Conservation (phyloP, 30 jellyfish, hydroid and myxozoan species). For the Aurelia sp. region DNA sequence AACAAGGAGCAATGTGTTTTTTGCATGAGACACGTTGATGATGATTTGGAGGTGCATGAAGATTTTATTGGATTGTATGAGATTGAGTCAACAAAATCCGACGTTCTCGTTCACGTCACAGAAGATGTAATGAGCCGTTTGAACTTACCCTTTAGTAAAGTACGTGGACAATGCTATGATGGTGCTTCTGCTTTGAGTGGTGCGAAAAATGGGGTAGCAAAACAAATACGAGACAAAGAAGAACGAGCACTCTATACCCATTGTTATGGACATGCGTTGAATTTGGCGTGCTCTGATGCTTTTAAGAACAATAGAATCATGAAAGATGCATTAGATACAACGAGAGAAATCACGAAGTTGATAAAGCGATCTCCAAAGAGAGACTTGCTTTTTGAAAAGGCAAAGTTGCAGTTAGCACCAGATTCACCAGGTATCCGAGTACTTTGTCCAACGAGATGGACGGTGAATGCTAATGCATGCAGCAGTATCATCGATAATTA, state of each 20-base stretch:
- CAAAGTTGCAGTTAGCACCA: no score
- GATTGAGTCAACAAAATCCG: not conserved
- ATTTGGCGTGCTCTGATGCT: not conserved
- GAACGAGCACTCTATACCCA: conserved; percentile 18
- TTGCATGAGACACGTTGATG: not conserved
- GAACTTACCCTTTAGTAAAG: not conserved
- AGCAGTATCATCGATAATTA: conserved; percentile 5
- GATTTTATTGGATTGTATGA: not conserved
- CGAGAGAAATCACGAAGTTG: conserved; percentile 1
- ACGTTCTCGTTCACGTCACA: no score
- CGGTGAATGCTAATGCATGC: not conserved
- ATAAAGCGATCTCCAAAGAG: conserved; percentile 3
- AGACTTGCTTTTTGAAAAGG: not conserved
- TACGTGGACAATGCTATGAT: conserved; percentile 22
- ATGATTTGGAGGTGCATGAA: not conserved
- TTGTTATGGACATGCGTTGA: conserved; percentile 16
- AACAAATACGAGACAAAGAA: not conserved
- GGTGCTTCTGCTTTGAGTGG: not conserved
- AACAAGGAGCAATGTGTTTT: conserved; percentile 27
- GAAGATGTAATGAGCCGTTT: not conserved
- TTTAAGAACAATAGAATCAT: not conserved
- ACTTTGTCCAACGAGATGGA: conserved; percentile 6
- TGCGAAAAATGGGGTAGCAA: conserved; percentile 7
- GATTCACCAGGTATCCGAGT: no score
- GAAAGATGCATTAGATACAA: conserved; percentile 7